Evolutionary conservation across 2,888 invertebrate species (phyloP).

Genomic region (Acanthoscelides obtectus): DNA sequence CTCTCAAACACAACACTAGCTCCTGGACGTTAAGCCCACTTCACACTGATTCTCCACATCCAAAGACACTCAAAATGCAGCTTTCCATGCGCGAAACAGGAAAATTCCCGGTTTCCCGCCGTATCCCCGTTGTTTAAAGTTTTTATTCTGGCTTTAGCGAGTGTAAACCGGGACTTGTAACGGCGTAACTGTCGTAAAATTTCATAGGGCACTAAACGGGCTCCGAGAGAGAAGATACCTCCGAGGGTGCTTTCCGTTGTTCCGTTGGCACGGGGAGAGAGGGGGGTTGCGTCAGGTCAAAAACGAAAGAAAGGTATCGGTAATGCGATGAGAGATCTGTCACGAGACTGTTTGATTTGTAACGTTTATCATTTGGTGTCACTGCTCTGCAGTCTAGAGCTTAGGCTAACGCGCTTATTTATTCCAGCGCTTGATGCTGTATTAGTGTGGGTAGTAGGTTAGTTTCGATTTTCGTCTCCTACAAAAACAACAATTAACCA

Average conservation of each 20-base stretch:
- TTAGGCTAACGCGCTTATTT: too few relatives aligned
- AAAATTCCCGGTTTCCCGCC: neutral
- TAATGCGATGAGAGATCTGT: neutral
- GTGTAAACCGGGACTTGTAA: conserved; percentile 42
- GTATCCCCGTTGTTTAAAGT: conserved; percentile 26
- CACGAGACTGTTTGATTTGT: neutral
- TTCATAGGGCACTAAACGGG: conserved; percentile 44
- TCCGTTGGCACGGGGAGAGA: neutral
- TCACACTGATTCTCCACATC: neutral
- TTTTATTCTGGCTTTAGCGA: conserved; percentile 33
- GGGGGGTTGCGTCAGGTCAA: neutral
- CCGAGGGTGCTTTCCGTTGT: neutral
- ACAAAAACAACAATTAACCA: too few relatives aligned
- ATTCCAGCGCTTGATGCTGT: too few relatives aligned
- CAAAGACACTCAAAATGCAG: neutral
- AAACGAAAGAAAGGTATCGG: neutral
- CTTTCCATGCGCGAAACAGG: neutral
- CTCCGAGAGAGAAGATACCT: conserved; percentile 21
- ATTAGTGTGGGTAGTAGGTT: too few relatives aligned
- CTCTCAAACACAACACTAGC: too few relatives aligned
- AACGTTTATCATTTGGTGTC: neutral
- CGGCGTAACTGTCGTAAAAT: conserved; percentile 44
- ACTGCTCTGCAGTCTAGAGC: neutral
- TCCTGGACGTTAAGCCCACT: too few relatives aligned
- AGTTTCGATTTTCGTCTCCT: too few relatives aligned